Evolutionary conservation across 2,113 vertebrate genomes (phyloP).

Genomic region (Sinocyclocheilus anshuiensis): DNA sequence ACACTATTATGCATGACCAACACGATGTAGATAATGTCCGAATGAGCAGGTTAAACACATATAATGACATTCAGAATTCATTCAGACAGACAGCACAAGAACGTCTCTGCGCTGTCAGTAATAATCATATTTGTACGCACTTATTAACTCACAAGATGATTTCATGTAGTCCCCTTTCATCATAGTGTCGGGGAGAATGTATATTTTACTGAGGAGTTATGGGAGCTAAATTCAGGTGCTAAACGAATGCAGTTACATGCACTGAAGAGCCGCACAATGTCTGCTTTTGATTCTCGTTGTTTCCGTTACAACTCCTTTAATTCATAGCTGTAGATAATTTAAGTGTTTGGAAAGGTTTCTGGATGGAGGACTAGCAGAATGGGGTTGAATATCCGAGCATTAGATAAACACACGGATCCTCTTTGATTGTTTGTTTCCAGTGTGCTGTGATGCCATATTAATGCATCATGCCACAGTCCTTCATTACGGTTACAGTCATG

Average conservation of each 20-base stretch:
- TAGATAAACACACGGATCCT: not conserved
- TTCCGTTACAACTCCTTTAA: not conserved
- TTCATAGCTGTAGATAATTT: not conserved
- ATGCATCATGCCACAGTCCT: not conserved
- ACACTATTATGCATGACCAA: not conserved
- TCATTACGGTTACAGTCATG: not conserved
- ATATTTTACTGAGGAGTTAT: not conserved
- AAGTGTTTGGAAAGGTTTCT: not conserved
- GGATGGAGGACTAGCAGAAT: not conserved
- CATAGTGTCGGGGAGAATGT: not conserved
- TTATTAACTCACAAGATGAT: not conserved
- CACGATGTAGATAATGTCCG: not conserved
- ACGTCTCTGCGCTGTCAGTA: not conserved
- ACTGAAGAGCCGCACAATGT: constrained; percentile 13
- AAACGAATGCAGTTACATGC: constrained; percentile 10
- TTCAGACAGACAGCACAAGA: not conserved
- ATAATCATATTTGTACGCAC: not conserved
- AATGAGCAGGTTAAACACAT: not conserved
- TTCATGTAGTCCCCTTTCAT: not conserved
- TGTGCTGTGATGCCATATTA: not conserved
- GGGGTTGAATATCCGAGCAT: not conserved
- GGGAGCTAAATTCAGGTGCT: not conserved
- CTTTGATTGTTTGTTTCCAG: not conserved
- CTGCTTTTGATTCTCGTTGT: not conserved
- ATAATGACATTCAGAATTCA: not conserved